A percentile compares a stretch with the other conserved stretches of the same genome.
These are phyloP conservation scores for Balaeniceps rex DNA, from an alignment of 2,113 vertebrate genomes.

Conservation along the genomic window DNA sequence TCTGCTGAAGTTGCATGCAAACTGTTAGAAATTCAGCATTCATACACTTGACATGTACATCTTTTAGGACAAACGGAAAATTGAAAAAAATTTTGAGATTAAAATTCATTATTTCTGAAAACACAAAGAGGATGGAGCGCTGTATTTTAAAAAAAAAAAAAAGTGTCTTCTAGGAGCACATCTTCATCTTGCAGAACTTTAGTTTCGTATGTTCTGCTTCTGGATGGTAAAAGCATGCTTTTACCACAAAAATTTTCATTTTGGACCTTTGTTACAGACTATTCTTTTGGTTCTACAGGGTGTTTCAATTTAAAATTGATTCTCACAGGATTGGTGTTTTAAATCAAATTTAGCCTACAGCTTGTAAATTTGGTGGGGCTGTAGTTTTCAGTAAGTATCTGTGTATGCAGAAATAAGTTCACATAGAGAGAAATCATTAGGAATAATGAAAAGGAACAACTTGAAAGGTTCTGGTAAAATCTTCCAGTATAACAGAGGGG, in stretches of 20 bases:
- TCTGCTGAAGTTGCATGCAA: not conserved
- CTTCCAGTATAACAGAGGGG: not conserved
- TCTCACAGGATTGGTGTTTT: not conserved
- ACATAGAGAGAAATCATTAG: not conserved
- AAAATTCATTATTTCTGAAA: not conserved
- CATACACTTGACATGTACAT: rapidly evolving
- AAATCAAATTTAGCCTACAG: not conserved
- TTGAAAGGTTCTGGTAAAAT: not conserved
- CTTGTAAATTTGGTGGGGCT: not conserved
- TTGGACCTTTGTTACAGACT: not conserved
- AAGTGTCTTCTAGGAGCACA: not conserved
- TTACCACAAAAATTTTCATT: not conserved
- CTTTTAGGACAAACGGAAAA: not conserved
- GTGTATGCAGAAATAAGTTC: not conserved
- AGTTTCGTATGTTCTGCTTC: not conserved
- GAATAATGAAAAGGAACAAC: not conserved
- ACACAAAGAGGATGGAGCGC: not conserved
- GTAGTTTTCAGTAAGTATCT: not conserved
- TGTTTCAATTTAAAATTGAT: not conserved
- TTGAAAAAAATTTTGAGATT: not conserved
- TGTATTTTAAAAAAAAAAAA: not conserved
- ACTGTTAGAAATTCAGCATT: not conserved
- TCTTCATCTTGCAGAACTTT: not conserved
- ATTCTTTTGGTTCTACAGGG: not conserved
- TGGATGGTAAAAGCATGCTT: not conserved